Evolutionary conservation across 2,113 vertebrate genomes (phyloP).

Genomic region (Melanocharis versteri): DNA sequence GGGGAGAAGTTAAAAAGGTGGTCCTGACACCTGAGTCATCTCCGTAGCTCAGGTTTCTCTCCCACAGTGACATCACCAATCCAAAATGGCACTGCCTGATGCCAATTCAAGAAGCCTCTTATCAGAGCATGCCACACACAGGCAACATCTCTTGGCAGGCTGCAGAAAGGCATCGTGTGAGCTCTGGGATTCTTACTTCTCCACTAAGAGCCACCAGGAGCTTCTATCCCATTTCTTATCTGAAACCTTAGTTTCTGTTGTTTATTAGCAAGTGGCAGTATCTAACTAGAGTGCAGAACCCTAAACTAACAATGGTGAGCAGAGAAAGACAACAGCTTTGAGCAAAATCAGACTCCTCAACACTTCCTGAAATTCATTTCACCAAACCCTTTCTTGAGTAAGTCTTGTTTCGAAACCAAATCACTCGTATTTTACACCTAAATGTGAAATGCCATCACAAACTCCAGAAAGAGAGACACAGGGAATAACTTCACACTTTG

Average conservation of each 20-base stretch:
- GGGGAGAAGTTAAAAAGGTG: neutral
- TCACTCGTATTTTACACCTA: neutral
- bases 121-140: neutral
- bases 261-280: neutral
- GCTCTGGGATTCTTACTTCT: neutral
- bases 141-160: neutral
- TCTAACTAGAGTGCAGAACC: neutral
- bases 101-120: neutral
- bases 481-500: neutral
- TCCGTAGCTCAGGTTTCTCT: neutral
- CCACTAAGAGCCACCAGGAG: neutral
- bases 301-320: neutral
- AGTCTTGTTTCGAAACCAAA: neutral
- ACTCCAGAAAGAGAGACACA: neutral
- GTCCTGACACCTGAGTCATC: neutral
- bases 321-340: neutral
- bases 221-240: neutral
- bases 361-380: neutral
- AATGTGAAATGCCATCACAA: neutral
- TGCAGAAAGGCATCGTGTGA: neutral
- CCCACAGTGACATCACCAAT: neutral
- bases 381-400: neutral
- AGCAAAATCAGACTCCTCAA: neutral
- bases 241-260: neutral
- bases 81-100: neutral